phyloP scores from a whole-genome alignment of 2,797 vertebrate genomes.

The Cheirogaleus major region DNA sequence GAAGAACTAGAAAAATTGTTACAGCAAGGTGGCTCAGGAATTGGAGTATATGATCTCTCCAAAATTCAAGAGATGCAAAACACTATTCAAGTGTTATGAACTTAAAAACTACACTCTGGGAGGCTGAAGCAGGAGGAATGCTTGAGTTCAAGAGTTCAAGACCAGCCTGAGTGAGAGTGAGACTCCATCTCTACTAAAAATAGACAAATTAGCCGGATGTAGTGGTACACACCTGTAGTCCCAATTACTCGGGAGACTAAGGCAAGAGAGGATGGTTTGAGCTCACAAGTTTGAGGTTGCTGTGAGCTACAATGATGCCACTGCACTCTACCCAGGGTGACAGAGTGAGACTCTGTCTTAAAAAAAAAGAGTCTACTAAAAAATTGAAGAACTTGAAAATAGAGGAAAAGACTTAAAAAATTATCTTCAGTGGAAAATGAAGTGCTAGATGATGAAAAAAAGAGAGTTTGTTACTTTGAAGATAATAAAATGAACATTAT shows the following conservation, averaged over 20 bases:
- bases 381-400: constrained; percentile 81
- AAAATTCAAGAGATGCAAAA: constrained; percentile 84
- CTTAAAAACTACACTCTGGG: neutral
- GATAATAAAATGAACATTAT: constrained; percentile 83
- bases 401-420: constrained; percentile 83
- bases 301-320: no score
- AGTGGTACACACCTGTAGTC: no score
- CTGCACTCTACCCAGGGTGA: no score
- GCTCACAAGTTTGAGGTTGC: no score
- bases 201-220: no score
- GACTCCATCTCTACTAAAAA: no score
- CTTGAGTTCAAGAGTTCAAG: no score
- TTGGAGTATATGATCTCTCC: constrained; percentile 70
- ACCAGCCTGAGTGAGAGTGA: no score
- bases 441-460: constrained; percentile 84
- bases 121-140: no score
- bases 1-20: constrained; percentile 93
- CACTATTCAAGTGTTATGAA: constrained; percentile 78
- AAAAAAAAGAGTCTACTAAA: constrained; percentile 32
- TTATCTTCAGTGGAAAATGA: constrained; percentile 84
- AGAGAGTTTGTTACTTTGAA: constrained; percentile 74
- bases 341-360: no score
- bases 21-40: constrained; percentile 84
- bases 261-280: no score
- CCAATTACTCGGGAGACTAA: no score